Evolutionary conservation across 2,113 vertebrate genomes (phyloP), one percentile per base, ranked within the genome.

Genomic region (Silurus asotus): DNA sequence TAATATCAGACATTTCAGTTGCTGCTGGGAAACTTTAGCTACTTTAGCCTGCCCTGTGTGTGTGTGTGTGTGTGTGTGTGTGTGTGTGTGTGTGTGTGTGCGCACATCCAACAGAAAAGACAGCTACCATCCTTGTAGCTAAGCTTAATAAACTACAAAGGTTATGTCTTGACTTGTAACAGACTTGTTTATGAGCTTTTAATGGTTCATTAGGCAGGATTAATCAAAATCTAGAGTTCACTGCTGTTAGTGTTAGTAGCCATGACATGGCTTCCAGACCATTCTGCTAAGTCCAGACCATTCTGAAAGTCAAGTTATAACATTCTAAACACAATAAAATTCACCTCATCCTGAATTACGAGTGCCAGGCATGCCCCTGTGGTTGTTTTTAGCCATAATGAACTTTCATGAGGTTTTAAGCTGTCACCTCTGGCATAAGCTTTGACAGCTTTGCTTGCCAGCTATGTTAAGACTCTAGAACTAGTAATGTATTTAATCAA

Each of bases 1-100:
- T 56, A 2, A 75, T 75, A 53, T 53, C 20, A 53, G 20, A 5
- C 11, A 53, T n/a, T 74, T 74, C 48, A 74, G 14, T 48, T 72
- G 74, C 74, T 76, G 74, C 51, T 76, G 74, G 74, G 74, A 76
- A 72, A 53, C 25, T 76, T 55, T 2, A 76, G 49, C 51, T 53
- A 76, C 49, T 55, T 76, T 5, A 53, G 4, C 20, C 48, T 53
- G 45, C 37, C 37, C n/a, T 25, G 59, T 11, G 17, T 19, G 69
- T 6, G 15, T 72, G 69, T 19, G 67, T 45, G 37, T 48, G 69
- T 67, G 23, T 65, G 62, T 65, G 20, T 65, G 20, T 65, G 64
- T 28, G 2, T 67, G n/a, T 67, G n/a, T 62, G 25, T 67, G 11
- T 67, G 25, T 67, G 3, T 67, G 25, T 19, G 1, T 3, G 5